These are phyloP conservation scores for Lampropteryx suffumata DNA, from an alignment of 2,888 invertebrate genomes.

Conservation along the genomic window DNA sequence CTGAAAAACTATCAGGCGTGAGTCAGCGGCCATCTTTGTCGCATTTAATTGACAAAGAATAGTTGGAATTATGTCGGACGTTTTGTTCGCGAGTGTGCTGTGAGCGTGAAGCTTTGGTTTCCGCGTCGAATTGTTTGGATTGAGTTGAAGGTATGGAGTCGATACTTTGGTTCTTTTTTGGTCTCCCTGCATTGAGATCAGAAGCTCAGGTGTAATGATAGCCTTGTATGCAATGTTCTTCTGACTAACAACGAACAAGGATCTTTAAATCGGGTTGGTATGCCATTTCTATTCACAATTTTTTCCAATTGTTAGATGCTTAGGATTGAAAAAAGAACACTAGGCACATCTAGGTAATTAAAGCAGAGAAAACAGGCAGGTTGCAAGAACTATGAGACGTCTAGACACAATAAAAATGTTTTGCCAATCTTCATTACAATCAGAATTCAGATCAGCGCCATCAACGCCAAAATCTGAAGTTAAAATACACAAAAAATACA, in stretches of 20 bases:
- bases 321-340: too few species aligned
- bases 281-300: too few species aligned
- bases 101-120: conserved; percentile 52
- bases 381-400: not conserved
- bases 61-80: conserved; percentile 44
- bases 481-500: conserved; percentile 25
- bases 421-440: conserved; percentile 21
- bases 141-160: conserved; percentile 13
- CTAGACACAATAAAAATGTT: conserved; percentile 12
- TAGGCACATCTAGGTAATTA: too few species aligned
- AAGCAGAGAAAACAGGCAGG: too few species aligned
- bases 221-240: too few species aligned
- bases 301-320: too few species aligned
- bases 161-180: too few species aligned
- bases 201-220: too few species aligned
- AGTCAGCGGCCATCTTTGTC: conserved; percentile 55
- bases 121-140: conserved; percentile 47
- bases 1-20: conserved; percentile 43
- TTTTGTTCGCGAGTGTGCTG: conserved; percentile 47
- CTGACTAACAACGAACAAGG: too few species aligned
- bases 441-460: conserved; percentile 21
- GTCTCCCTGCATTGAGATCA: too few species aligned
- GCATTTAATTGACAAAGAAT: conserved; percentile 74
- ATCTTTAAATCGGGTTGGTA: too few species aligned
- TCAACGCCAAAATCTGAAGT: conserved; percentile 32